These are phyloP conservation scores for Chondrilla cf. caribensis DNA, from an alignment of 37 sponge, comb jelly and placozoan species.

Conservation along the genomic window DNA sequence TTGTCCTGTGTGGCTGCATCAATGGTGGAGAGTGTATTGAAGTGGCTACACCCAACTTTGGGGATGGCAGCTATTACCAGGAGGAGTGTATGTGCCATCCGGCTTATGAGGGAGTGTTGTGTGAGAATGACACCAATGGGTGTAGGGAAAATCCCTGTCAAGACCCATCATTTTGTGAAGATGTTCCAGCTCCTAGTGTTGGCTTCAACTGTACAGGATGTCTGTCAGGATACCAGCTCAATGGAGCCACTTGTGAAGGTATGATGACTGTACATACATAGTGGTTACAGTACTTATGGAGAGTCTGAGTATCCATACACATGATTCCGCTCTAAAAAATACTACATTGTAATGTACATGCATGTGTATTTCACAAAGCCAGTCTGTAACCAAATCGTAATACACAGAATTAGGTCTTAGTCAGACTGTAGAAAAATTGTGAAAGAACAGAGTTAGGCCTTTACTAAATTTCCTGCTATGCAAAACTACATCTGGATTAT, in stretches of 20 bases:
- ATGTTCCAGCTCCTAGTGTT: slow-evolving; percentile 4
- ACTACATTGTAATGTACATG: not conserved
- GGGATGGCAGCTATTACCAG: not conserved
- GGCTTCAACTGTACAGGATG: slow-evolving; percentile 8
- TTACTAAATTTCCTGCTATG: too few relatives aligned
- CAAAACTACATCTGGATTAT: too few relatives aligned
- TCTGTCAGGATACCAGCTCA: not conserved
- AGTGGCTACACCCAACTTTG: slow-evolving; percentile 14
- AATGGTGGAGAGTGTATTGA: not conserved
- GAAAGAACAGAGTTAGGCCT: too few relatives aligned
- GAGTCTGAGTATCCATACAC: too few relatives aligned
- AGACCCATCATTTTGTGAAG: slow-evolving; percentile 3
- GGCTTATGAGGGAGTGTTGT: slow-evolving; percentile 7
- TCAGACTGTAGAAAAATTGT: too few relatives aligned
- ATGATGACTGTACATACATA: too few relatives aligned
- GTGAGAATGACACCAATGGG: not conserved
- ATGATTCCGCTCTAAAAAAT: too few relatives aligned
- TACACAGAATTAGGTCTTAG: too few relatives aligned
- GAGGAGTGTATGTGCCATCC: slow-evolving; percentile 9
- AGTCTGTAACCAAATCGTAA: too few relatives aligned
- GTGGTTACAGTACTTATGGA: too few relatives aligned
- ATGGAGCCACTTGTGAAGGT: slow-evolving; percentile 9
- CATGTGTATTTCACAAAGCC: too few relatives aligned
- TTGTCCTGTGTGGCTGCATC: not conserved
- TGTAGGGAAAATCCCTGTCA: slow-evolving; percentile 11